Base-by-base conservation (phyloP, 1,140 invertebrate genomes). In the Psix sp. region DNA sequence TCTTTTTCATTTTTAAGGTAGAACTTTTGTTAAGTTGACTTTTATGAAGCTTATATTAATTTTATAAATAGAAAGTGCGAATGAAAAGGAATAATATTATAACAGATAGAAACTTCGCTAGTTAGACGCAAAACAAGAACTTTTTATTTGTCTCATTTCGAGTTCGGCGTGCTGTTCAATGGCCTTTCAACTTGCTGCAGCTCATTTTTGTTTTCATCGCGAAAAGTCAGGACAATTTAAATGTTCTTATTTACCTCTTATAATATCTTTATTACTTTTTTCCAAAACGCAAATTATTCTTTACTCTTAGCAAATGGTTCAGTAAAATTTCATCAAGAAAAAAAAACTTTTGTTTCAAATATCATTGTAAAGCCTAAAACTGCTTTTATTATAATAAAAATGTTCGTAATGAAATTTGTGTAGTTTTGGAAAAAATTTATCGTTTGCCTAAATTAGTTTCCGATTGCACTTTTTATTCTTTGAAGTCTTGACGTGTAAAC, bases 381-480 rank as follows among this genome's bases (percentile, higher is more conserved):
- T n/a, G n/a, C n/a, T n/a, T n/a, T n/a, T n/a, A n/a, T n/a, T n/a
- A n/a, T n/a, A n/a, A n/a, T n/a, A n/a, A n/a, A n/a, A n/a, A n/a
- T n/a, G n/a, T n/a, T n/a, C n/a, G n/a, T n/a, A n/a, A n/a, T n/a
- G n/a, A n/a, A n/a, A 57, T 45, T 46, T 38, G 42, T 39, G 36
- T 48, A 14, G 17, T 39, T 11, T 26, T 29, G 31, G 10, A 26
- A 52, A 14, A 48, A 40, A 40, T 40, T 51, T 29, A 48, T 43
- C 43, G 36, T 42, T 62, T 39, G n/a, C 18, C 24, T 31, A 20
- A 31, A 48, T 49, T 48, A 7, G 46, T 42, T 62, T 51, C 35
- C n/a, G n/a, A 51, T 49, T 43, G 26, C 38, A 60, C 11, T 62
- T 63, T 65, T 46, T 65, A n/a, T n/a, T n/a, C n/a, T n/a, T n/a